Conservation (phyloP, 35 echinoderm and acorn worm genomes). For the Heliocidaris erythrogramma region DNA sequence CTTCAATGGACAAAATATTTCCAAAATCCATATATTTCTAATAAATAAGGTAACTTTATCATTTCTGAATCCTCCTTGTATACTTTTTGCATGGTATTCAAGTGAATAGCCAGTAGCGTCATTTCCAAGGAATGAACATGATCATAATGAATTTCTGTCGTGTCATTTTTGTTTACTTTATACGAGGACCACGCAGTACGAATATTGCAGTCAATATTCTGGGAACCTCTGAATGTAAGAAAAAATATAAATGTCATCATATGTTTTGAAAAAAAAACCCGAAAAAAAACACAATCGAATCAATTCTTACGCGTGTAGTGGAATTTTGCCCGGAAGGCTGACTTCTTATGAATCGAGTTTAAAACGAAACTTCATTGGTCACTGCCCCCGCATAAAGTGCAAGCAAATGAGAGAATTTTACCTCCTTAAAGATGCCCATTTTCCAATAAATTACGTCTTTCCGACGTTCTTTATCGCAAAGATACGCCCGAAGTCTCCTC, state of each 20-base stretch:
- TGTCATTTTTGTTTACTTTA: background rate
- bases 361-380: background rate
- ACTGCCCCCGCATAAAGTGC: constrained; percentile 1
- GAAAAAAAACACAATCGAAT: background rate
- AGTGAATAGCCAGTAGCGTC: too few relatives aligned
- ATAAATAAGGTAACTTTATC: too few relatives aligned
- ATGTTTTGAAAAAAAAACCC: background rate
- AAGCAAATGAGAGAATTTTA: background rate
- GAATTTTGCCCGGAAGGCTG: background rate
- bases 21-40: too few relatives aligned
- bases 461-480: background rate
- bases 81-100: too few relatives aligned
- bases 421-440: background rate
- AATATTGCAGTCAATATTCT: background rate
- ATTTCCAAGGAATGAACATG: too few relatives aligned
- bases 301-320: background rate
- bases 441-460: background rate
- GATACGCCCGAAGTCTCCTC: background rate
- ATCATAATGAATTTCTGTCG: background rate
- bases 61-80: too few relatives aligned
- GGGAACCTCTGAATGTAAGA: background rate
- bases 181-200: background rate
- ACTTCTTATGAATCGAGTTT: background rate
- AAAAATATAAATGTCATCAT: background rate
- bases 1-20: too few relatives aligned